Percentiles rank a stretch among this genome's conserved stretches.
Evolutionary conservation across 2,797 vertebrate species (phyloP).

Genomic region (Anas georgica): DNA sequence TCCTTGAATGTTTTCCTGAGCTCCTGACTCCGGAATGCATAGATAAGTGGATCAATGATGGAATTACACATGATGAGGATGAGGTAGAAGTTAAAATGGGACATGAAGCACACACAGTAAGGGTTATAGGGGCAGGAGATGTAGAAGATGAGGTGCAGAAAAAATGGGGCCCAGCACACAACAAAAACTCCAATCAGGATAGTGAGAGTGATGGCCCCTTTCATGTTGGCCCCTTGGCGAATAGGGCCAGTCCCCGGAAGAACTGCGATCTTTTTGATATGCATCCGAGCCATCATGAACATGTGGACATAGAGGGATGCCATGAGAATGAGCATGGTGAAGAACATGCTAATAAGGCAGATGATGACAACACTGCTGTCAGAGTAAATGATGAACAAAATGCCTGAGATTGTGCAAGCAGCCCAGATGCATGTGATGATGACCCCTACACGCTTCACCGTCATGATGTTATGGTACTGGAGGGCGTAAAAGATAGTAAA

Average conservation of each 20-base stretch:
- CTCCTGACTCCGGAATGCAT: slow-evolving; percentile 95
- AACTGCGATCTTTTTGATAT: slow-evolving; percentile 92
- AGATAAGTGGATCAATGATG: slow-evolving; percentile 94
- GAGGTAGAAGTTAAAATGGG: slow-evolving; percentile 96
- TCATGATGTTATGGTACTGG: slow-evolving; percentile 95
- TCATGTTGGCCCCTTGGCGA: slow-evolving; percentile 92
- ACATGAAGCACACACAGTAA: slow-evolving; percentile 97
- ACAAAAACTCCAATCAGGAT: slow-evolving; percentile 94
- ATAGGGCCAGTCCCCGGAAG: slow-evolving; percentile 86
- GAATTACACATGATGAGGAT: slow-evolving; percentile 98
- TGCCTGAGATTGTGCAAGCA: slow-evolving; percentile 85
- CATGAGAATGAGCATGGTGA: slow-evolving; percentile 96
- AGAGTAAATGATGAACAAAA: slow-evolving; percentile 92
- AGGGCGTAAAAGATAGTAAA: slow-evolving; percentile 97
- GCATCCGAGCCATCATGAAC: slow-evolving; percentile 92
- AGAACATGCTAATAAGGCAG: slow-evolving; percentile 93
- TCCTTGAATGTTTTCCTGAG: slow-evolving; percentile 96
- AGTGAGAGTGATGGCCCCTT: slow-evolving; percentile 93
- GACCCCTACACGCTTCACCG: slow-evolving; percentile 81
- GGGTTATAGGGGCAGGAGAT: slow-evolving; percentile 94
- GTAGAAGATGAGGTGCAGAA: slow-evolving; percentile 93
- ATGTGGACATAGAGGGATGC: slow-evolving; percentile 95
- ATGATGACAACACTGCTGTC: slow-evolving; percentile 92
- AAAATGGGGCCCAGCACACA: slow-evolving; percentile 96
- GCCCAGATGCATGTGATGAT: slow-evolving; percentile 90